phyloP scores from a whole-genome alignment of 2,888 invertebrate genomes.

The Synergus japonicus region DNA sequence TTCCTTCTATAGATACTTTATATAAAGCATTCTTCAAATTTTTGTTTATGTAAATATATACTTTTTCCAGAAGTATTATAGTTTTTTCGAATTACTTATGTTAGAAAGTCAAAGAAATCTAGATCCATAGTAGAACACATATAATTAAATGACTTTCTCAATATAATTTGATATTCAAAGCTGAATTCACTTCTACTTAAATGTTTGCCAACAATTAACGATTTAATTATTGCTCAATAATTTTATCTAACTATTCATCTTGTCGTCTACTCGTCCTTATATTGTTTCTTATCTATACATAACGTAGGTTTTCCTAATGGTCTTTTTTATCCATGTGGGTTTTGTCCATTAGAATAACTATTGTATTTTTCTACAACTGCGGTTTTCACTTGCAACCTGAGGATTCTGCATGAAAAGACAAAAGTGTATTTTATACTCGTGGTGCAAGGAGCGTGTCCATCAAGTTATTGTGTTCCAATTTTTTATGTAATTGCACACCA shows the following conservation, averaged over 20 bases:
- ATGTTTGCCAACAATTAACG: background rate
- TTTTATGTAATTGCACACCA: constrained; percentile 23
- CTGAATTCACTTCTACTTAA: background rate
- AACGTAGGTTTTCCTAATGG: background rate
- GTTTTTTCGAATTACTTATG: background rate
- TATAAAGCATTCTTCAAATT: background rate
- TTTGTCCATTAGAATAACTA: background rate
- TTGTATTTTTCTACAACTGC: background rate
- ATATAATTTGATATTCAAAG: constrained; percentile 4
- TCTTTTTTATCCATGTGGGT: background rate
- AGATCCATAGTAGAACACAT: background rate
- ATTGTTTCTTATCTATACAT: background rate
- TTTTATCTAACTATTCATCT: background rate
- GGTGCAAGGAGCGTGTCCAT: background rate
- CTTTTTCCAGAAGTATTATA: background rate
- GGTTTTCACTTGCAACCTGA: background rate
- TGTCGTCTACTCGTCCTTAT: background rate
- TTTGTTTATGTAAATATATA: background rate
- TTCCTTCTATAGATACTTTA: too few relatives aligned
- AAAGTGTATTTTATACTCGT: constrained; percentile 8
- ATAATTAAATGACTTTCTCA: constrained; percentile 31
- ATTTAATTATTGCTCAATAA: background rate
- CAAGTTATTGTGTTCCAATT: constrained; percentile 11
- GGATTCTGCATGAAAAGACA: background rate
- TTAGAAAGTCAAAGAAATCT: constrained; percentile 29